Evolutionary conservation across 2,797 vertebrate species (phyloP).

Genomic region (Podarcis lilfordi): DNA sequence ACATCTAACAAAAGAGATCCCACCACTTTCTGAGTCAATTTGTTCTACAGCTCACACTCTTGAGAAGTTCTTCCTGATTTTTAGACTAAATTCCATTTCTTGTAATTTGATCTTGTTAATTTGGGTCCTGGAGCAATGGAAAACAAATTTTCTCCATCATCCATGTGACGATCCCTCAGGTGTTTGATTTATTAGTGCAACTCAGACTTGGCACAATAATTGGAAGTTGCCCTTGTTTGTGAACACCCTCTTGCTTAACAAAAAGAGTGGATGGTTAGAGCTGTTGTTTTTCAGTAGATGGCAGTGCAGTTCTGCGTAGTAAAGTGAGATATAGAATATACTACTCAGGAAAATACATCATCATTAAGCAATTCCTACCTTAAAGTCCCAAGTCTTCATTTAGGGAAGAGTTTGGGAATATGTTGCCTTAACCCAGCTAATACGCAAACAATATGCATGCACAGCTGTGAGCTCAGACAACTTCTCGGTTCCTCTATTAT

Average conservation of each 20-base stretch:
- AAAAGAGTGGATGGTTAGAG: constrained; percentile 2
- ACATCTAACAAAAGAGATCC: too few species aligned
- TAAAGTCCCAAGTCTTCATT: background rate
- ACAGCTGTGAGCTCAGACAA: background rate
- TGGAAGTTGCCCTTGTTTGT: too few species aligned
- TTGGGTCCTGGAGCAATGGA: too few species aligned
- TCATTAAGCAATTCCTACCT: background rate
- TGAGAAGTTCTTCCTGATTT: too few species aligned
- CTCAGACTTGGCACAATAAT: background rate
- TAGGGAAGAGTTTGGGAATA: background rate
- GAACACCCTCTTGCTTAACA: background rate
- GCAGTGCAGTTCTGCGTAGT: constrained; percentile 51
- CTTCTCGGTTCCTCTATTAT: too few species aligned
- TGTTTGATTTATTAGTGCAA: too few species aligned
- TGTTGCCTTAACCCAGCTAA: background rate
- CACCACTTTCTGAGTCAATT: too few species aligned
- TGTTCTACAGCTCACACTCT: too few species aligned
- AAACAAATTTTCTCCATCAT: too few species aligned
- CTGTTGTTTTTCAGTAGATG: constrained; percentile 59
- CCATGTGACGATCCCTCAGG: too few species aligned
- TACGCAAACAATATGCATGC: background rate
- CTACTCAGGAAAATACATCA: background rate
- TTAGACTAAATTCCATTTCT: too few species aligned
- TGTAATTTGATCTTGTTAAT: too few species aligned
- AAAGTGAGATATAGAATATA: background rate